Percentiles rank a stretch among this genome's conserved stretches.
Evolutionary conservation across 23 tunicate species (phyloP).

Genomic region (Ascidia mentula): DNA sequence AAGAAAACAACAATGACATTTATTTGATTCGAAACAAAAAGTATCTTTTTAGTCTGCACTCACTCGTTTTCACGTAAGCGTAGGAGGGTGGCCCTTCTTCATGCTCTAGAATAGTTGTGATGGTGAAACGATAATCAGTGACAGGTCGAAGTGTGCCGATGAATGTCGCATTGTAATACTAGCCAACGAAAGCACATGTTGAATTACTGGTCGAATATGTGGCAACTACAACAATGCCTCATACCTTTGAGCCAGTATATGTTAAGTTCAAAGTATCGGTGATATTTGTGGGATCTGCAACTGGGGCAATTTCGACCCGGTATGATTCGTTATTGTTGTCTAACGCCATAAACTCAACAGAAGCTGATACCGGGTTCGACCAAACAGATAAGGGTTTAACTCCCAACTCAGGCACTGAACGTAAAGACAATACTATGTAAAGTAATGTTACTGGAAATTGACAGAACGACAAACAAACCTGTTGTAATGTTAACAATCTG

Average conservation of each 20-base stretch:
- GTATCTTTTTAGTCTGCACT: background rate
- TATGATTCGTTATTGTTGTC: constrained; percentile 15
- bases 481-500: background rate
- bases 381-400: constrained; percentile 14
- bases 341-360: constrained; percentile 18
- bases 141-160: constrained; percentile 12
- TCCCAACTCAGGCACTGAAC: constrained; percentile 1
- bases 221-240: no score
- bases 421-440: background rate
- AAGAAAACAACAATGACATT: background rate
- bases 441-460: background rate
- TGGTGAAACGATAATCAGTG: constrained; percentile 21
- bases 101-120: constrained; percentile 2
- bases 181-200: background rate
- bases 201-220: background rate
- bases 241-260: background rate
- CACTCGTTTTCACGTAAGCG: constrained; percentile 29
- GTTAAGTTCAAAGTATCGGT: background rate
- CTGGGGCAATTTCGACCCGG: constrained; percentile 21
- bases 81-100: constrained; percentile 3
- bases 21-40: background rate
- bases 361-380: constrained; percentile 41
- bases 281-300: constrained; percentile 21
- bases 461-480: background rate
- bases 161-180: constrained; percentile 21